These are phyloP conservation scores for Drosophila pseudotalamancana DNA, from an alignment of 2,888 invertebrate genomes.

Conservation along the genomic window DNA sequence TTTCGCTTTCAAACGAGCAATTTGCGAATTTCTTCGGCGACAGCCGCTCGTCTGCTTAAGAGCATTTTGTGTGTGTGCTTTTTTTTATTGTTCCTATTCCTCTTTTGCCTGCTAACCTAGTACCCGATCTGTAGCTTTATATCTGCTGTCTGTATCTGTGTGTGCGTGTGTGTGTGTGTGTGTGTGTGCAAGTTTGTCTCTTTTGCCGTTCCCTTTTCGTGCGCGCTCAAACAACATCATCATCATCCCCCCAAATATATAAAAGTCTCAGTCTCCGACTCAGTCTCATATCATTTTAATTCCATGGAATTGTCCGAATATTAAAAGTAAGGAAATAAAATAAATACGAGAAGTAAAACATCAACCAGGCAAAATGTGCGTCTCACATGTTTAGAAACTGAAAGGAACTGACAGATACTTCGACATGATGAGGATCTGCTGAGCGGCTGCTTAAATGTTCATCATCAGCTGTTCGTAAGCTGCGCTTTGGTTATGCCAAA, in stretches of 20 bases:
- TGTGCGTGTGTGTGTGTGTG: not conserved
- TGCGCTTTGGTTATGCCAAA: not conserved
- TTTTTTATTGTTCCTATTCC: constrained; percentile 45
- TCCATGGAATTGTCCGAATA: constrained; percentile 74
- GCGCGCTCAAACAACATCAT: constrained; percentile 22
- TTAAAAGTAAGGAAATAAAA: constrained; percentile 42
- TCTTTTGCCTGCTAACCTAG: constrained; percentile 72
- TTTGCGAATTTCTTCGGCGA: constrained; percentile 74
- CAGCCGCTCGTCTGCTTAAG: constrained; percentile 34
- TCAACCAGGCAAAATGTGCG: constrained; percentile 58
- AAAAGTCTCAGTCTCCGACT: constrained; percentile 16
- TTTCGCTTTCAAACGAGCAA: constrained; percentile 78
- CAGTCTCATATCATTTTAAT: constrained; percentile 70
- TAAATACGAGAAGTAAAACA: not conserved
- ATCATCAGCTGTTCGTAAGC: constrained; percentile 59
- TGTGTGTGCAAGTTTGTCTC: constrained; percentile 31
- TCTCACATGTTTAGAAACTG: constrained; percentile 67
- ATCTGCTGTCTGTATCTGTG: too few relatives aligned
- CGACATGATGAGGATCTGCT: constrained; percentile 37
- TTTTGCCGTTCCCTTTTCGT: constrained; percentile 35
- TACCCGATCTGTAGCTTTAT: constrained; percentile 64
- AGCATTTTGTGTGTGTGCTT: constrained; percentile 12
- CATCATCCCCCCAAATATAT: constrained; percentile 37
- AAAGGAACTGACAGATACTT: constrained; percentile 48
- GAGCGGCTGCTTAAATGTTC: constrained; percentile 35